These are phyloP conservation scores for Akabosia matsudoensis DNA, from an alignment of 1,140 invertebrate genomes.

Conservation along the genomic window DNA sequence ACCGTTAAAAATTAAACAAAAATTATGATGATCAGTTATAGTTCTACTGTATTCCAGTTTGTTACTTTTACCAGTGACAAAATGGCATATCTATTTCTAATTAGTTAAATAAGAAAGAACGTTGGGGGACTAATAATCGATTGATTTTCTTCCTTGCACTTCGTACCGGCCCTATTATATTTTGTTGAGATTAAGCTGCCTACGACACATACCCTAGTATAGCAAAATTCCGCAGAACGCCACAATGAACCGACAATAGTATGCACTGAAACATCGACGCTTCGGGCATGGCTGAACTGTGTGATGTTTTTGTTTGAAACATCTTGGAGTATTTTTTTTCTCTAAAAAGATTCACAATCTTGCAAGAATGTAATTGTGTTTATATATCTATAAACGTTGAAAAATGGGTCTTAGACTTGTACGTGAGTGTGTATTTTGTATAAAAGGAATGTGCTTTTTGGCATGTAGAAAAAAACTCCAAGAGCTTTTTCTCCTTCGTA, in stretches of 20 bases:
- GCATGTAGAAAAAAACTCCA: not conserved
- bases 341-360: not conserved
- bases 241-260: not conserved
- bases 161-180: too few species aligned
- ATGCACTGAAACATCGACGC: not conserved
- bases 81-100: too few species aligned
- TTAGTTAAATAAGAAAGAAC: too few species aligned
- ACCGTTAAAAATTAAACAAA: too few species aligned
- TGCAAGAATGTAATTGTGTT: not conserved
- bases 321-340: slow-evolving; percentile 2
- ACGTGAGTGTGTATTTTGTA: slow-evolving; percentile 11
- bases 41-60: too few species aligned
- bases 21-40: too few species aligned
- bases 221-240: not conserved
- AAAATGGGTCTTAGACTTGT: slow-evolving; percentile 14
- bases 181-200: too few species aligned
- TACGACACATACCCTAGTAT: too few species aligned
- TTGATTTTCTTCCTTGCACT: too few species aligned
- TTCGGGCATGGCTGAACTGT: not conserved
- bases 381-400: not conserved
- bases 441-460: not conserved
- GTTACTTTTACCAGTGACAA: too few species aligned
- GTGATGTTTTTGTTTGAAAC: slow-evolving; percentile 12
- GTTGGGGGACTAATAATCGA: too few species aligned
- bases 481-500: not conserved